Evolutionary conservation across 2,113 vertebrate species (phyloP).

Genomic region (Callaeas wilsoni): DNA sequence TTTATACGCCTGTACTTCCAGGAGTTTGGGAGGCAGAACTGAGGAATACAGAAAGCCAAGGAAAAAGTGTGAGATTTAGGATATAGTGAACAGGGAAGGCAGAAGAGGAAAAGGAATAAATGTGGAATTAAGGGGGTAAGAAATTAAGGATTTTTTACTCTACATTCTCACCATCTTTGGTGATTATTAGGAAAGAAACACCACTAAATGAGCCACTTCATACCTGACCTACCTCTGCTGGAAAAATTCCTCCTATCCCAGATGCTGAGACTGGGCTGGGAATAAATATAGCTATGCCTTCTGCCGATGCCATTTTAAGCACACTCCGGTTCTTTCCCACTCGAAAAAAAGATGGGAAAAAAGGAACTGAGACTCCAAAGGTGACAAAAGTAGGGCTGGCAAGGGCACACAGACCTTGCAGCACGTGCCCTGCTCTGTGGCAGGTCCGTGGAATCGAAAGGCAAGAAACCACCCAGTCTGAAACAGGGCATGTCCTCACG

Average conservation of each 20-base stretch:
- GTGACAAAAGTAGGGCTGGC: background rate
- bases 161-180: background rate
- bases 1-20: background rate
- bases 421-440: background rate
- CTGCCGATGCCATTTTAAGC: background rate
- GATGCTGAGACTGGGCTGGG: background rate
- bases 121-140: background rate
- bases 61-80: background rate
- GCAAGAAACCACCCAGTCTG: background rate
- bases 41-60: background rate
- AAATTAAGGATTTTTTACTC: background rate
- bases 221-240: background rate
- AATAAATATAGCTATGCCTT: background rate
- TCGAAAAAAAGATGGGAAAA: background rate
- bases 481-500: background rate
- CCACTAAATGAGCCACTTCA: background rate
- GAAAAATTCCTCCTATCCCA: background rate
- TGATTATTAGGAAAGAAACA: background rate
- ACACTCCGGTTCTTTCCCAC: background rate
- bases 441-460: background rate
- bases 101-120: background rate
- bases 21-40: background rate
- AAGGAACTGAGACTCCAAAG: background rate
- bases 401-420: background rate
- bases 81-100: fast-evolving